A percentile compares a stretch with the other conserved stretches of the same genome.
Conservation (phyloP, 92 coral and sea anemone genomes). For the Pocillopora meandrina region DNA sequence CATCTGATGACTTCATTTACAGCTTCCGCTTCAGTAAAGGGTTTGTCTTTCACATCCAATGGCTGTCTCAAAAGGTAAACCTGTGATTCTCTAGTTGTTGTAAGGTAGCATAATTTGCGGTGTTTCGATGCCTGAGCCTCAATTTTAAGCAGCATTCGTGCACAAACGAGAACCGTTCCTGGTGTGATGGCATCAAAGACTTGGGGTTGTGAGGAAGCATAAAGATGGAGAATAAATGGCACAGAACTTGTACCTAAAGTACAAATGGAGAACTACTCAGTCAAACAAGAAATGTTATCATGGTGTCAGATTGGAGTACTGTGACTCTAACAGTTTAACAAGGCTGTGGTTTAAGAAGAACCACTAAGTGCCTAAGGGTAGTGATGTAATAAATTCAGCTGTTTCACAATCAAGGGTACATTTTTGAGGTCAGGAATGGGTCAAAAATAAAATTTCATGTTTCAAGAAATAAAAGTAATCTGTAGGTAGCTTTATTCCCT, state of each 20-base stretch:
- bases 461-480: too few species aligned
- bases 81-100: slow-evolving; percentile 56
- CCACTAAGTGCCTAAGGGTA: not conserved
- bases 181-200: slow-evolving; percentile 39
- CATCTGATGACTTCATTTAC: slow-evolving; percentile 44
- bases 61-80: slow-evolving; percentile 42
- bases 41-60: slow-evolving; percentile 37
- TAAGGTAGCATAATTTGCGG: slow-evolving; percentile 28
- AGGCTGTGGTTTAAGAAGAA: not conserved
- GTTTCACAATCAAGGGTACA: too few species aligned
- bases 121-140: slow-evolving; percentile 32
- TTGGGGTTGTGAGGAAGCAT: slow-evolving; percentile 62
- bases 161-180: slow-evolving; percentile 55
- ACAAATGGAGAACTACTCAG: not conserved
- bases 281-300: not conserved
- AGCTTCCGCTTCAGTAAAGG: slow-evolving; percentile 23
- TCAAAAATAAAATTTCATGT: too few species aligned
- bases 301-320: too few species aligned
- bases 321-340: too few species aligned
- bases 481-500: too few species aligned
- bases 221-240: slow-evolving; percentile 59
- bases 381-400: not conserved
- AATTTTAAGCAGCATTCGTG: slow-evolving; percentile 60
- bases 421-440: too few species aligned
- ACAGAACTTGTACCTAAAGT: slow-evolving; percentile 41